These are phyloP conservation scores for Notothenia rossii DNA, from an alignment of 2,113 vertebrate species.

Conservation along the genomic window DNA sequence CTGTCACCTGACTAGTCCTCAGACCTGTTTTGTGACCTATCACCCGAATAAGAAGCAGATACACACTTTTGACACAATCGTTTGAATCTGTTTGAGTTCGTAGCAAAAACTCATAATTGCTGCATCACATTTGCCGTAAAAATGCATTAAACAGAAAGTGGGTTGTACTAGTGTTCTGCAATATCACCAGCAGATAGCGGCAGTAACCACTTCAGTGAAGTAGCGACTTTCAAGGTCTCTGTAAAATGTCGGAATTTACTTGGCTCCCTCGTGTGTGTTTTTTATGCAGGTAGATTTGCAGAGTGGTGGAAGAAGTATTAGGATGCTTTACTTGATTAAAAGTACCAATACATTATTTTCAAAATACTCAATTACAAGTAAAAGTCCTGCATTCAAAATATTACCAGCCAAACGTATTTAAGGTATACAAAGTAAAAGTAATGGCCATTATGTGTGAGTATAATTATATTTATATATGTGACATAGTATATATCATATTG, in stretches of 20 bases:
- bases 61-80: rapidly evolving
- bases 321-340: no score
- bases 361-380: no score
- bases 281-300: no score
- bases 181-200: slow-evolving; percentile 42
- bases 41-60: slow-evolving; percentile 50
- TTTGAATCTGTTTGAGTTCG: neutral
- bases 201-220: neutral
- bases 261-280: no score
- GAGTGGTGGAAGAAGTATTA: no score
- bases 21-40: slow-evolving; percentile 79
- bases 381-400: no score
- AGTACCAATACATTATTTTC: no score
- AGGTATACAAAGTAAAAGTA: no score
- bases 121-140: neutral
- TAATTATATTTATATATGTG: no score
- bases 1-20: slow-evolving; percentile 90
- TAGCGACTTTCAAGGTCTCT: neutral
- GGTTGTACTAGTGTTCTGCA: neutral
- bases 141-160: neutral
- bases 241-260: slow-evolving; percentile 25
- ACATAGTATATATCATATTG: no score
- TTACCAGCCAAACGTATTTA: no score
- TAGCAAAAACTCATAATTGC: rapidly evolving
- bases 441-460: no score